Conservation (phyloP, 2,113 vertebrate species). For the Cyphomyrus discorhynchus region DNA sequence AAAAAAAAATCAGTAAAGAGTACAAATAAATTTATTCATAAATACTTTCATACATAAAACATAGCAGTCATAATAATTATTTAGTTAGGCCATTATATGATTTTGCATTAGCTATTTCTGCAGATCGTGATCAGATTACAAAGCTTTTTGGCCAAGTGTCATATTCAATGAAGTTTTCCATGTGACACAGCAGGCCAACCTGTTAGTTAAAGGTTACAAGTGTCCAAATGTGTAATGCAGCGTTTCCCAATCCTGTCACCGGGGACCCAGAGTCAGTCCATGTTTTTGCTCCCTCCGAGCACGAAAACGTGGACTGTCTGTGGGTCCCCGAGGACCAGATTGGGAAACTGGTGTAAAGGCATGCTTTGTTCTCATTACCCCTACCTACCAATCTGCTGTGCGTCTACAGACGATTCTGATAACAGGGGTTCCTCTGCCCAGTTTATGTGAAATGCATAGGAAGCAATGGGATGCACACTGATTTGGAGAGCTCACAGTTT, state of each 20-base stretch:
- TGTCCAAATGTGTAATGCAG: not conserved
- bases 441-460: not conserved
- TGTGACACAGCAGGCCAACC: not conserved
- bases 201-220: not conserved
- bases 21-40: not conserved
- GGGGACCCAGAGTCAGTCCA: not conserved
- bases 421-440: slow-evolving; percentile 11
- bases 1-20: not conserved
- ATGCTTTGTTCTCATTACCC: not conserved
- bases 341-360: not conserved
- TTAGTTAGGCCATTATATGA: not conserved
- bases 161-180: not conserved
- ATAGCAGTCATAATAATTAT: not conserved
- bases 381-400: not conserved
- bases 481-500: not conserved
- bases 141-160: not conserved
- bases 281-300: not conserved
- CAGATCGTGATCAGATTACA: not conserved
- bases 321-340: not conserved
- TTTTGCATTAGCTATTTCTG: not conserved
- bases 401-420: not conserved
- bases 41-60: not conserved
- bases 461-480: not conserved
- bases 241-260: not conserved
- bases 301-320: not conserved